Conservation (phyloP, 2,113 vertebrate genomes). For the Anoplopoma fimbria region DNA sequence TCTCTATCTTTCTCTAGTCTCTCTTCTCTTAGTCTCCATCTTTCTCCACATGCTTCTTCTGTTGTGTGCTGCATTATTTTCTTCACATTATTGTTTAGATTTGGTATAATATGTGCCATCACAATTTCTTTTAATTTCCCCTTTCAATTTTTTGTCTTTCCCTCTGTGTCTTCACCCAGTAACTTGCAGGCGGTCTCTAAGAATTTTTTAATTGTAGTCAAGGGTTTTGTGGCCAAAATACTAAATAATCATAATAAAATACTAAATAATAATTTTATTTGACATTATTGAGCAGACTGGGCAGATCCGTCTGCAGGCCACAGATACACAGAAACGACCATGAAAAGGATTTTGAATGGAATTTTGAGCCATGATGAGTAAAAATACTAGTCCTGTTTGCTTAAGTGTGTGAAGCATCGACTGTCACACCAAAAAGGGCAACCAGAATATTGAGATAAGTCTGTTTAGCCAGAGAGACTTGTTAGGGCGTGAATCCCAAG, state of each 20-base stretch:
- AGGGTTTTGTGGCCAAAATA: neutral
- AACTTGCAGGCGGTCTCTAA: neutral
- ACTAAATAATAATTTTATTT: neutral
- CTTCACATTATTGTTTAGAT: neutral
- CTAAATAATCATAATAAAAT: neutral
- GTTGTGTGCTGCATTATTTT: neutral
- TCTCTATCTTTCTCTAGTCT: neutral
- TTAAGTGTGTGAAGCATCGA: neutral
- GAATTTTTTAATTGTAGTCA: neutral
- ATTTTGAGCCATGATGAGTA: neutral
- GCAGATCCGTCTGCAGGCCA: neutral
- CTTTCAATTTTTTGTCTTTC: neutral
- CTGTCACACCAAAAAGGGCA: conserved; percentile 3
- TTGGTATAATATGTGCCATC: neutral
- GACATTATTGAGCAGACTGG: neutral
- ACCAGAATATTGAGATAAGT: conserved; percentile 3
- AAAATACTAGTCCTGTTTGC: neutral
- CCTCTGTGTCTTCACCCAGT: neutral
- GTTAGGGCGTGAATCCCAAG: conserved; percentile 11
- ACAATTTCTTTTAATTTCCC: neutral
- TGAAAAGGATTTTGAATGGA: neutral
- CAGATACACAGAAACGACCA: neutral
- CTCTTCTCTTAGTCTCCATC: neutral
- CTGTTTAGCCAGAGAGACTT: conserved; percentile 16
- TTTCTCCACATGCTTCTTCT: neutral